Evolutionary conservation across 2,113 vertebrate genomes (phyloP), one percentile per base, ranked within the genome.

Genomic region (Illadopsis cleaveri): DNA sequence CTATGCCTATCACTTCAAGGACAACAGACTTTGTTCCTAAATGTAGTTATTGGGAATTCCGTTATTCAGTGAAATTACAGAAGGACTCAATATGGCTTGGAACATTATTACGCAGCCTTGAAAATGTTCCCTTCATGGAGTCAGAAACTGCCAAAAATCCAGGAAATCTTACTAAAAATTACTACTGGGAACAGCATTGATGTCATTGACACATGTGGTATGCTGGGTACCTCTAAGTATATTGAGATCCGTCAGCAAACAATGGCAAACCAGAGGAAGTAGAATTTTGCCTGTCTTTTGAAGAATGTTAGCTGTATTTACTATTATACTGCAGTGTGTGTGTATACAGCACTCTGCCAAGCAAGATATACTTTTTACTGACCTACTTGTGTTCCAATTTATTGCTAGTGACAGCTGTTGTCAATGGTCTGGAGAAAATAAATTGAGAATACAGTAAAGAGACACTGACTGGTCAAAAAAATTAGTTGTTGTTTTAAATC

Each of bases 381-480:
- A 97, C 93, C 90, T 93, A 92, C 76, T 92, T 97, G 88, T 84
- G 48, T 86, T 89, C 92, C 64, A 89, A 78, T 95, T 95, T 94
- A 95, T 95, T 78, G 94, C 83, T 92, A 84, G 88, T 83, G 76
- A 94, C 92, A 96, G 88, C 88, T 95, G 93, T 82, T 96, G 92
- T 78, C 96, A 93, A 96, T 79, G 90, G 81, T 86, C 65, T 90
- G 48, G 86, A 92, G 92, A 90, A 95, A 94, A 95, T 83, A 93
- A 92, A 86, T 82, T 89, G 76, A 83, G 61, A 95, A 93, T 83
- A 94, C 82, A 84, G 48, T 69, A 71, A 80, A 82, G 15, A 92
- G 64, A 60, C 37, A 70, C 28, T 68, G 88, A 90, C 71, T 71
- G 80, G 82, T 89, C 48, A 95, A 92, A 95, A 94, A 94, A 93